phyloP scores from a whole-genome alignment of 37 sponge, comb jelly and placozoan genomes.

The Trichoplax adhaerens region DNA sequence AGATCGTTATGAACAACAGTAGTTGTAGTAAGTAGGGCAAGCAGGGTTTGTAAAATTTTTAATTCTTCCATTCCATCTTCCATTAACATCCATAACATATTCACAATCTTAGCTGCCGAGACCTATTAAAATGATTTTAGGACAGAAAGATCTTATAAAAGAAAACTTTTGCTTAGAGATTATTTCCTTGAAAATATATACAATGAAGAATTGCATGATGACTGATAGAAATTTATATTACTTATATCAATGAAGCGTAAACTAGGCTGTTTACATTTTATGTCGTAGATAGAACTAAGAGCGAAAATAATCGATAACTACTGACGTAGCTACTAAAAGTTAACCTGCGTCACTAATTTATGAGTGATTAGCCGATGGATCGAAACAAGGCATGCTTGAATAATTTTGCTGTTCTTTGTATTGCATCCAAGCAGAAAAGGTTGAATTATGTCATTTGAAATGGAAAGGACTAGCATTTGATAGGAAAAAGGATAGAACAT shows the following conservation, averaged over 20 bases:
- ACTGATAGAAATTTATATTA: conserved; percentile 3
- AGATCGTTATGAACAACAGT: conserved; percentile 34
- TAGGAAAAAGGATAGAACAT: too few relatives aligned
- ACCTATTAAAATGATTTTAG: conserved; percentile 6
- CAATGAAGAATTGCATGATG: conserved; percentile 7
- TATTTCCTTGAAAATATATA: neutral
- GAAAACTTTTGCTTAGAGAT: neutral
- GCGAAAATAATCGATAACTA: too few relatives aligned
- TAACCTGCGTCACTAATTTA: conserved; percentile 50
- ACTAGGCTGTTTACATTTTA: too few relatives aligned
- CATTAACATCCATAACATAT: conserved; percentile 26
- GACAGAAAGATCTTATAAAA: conserved; percentile 28
- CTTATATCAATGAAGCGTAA: too few relatives aligned
- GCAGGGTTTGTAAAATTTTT: conserved; percentile 63
- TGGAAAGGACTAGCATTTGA: conserved; percentile 22
- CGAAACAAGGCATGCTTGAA: conserved; percentile 38
- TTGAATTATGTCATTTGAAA: conserved; percentile 50
- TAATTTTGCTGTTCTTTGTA: conserved; percentile 37
- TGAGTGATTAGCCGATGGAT: conserved; percentile 54
- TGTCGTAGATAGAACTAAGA: too few relatives aligned
- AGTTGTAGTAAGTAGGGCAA: conserved; percentile 49
- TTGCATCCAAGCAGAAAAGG: conserved; percentile 72
- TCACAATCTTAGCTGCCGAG: neutral
- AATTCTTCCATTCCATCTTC: conserved; percentile 47
- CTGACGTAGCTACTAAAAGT: too few relatives aligned